phyloP scores from a whole-genome alignment of 2,113 vertebrate genomes.

The Casuarius casuarius region DNA sequence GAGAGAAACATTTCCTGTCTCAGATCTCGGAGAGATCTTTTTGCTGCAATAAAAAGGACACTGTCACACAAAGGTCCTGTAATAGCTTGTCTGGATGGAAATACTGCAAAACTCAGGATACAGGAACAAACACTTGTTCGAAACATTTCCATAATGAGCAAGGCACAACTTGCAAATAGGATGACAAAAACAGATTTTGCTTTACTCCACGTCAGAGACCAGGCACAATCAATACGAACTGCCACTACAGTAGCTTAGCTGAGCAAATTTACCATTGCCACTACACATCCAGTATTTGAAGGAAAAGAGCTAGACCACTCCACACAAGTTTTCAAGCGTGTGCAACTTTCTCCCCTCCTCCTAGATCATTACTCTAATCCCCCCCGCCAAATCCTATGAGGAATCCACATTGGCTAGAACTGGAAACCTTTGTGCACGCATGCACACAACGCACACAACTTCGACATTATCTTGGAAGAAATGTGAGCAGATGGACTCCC shows the following conservation, averaged over 20 bases:
- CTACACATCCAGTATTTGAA: not conserved
- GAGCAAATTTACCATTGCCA: not conserved
- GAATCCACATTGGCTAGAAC: not conserved
- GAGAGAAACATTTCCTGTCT: not conserved
- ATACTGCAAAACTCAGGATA: not conserved
- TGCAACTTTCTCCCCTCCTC: not conserved
- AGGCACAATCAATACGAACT: not conserved
- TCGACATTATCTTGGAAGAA: not conserved
- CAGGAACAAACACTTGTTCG: not conserved
- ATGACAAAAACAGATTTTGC: not conserved
- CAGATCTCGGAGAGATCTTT: not conserved
- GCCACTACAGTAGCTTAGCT: not conserved
- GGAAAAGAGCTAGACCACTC: not conserved
- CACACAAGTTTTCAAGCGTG: not conserved
- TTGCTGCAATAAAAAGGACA: not conserved
- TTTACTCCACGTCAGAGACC: not conserved
- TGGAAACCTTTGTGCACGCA: not conserved
- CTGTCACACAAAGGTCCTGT: not conserved
- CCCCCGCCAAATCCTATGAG: not conserved
- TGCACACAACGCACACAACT: not conserved
- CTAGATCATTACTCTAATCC: not conserved
- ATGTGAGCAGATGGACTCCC: slow-evolving; percentile 15
- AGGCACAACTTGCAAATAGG: not conserved
- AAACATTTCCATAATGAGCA: not conserved
- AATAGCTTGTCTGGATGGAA: not conserved